These are phyloP conservation scores for Enteromius unitaeniatus DNA, from an alignment of 2,797 vertebrate genomes.

Conservation along the genomic window DNA sequence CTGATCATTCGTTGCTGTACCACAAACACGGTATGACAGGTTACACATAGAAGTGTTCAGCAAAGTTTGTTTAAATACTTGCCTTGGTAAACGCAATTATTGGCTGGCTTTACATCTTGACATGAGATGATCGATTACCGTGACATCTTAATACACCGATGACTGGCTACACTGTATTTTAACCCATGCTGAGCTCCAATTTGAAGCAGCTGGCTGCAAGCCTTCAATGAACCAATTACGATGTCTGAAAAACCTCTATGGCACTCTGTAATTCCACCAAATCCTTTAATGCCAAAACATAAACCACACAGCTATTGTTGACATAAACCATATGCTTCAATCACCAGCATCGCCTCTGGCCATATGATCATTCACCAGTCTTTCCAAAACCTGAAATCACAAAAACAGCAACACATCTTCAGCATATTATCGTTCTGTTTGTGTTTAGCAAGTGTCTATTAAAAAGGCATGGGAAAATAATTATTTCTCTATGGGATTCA, in stretches of 20 bases:
- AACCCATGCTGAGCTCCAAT: slow-evolving; percentile 43
- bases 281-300: slow-evolving; percentile 60
- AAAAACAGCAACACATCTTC: slow-evolving; percentile 1
- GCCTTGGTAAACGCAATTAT: background rate
- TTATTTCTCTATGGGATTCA: background rate
- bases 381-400: slow-evolving; percentile 29
- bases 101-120: slow-evolving; percentile 19
- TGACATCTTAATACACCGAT: slow-evolving; percentile 14
- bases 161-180: slow-evolving; percentile 28
- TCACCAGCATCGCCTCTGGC: slow-evolving; percentile 51
- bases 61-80: background rate
- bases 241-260: slow-evolving; percentile 53
- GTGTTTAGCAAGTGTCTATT: background rate
- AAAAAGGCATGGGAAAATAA: background rate
- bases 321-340: slow-evolving; percentile 52
- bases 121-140: slow-evolving; percentile 16
- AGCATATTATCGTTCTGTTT: background rate
- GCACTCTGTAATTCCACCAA: slow-evolving; percentile 58
- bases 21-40: background rate
- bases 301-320: slow-evolving; percentile 56
- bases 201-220: slow-evolving; percentile 46
- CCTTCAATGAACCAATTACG: slow-evolving; percentile 41
- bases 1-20: background rate
- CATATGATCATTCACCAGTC: slow-evolving; percentile 25
- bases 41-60: background rate